Percentiles rank a stretch among this genome's conserved stretches.
phyloP scores from a whole-genome alignment of 2,113 vertebrate species.

The Gymnogyps californianus region DNA sequence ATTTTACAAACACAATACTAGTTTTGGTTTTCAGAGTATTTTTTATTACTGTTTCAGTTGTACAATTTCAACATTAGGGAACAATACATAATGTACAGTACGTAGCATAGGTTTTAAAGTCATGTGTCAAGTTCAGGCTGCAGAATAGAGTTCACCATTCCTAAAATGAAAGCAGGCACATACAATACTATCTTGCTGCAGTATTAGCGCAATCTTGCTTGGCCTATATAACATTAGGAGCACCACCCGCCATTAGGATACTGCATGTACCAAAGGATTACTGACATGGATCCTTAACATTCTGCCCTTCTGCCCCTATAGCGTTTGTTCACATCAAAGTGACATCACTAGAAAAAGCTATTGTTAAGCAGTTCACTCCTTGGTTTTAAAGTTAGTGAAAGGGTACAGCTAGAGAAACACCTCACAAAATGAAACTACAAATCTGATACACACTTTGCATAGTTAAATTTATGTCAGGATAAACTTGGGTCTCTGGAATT shows the following conservation, averaged over 20 bases:
- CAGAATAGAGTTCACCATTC: neutral
- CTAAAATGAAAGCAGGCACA: neutral
- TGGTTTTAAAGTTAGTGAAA: neutral
- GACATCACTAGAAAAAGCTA: neutral
- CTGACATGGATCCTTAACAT: neutral
- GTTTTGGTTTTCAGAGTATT: conserved; percentile 4
- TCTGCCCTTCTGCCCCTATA: neutral
- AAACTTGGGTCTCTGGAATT: neutral
- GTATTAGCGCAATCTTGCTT: neutral
- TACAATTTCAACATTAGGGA: conserved; percentile 22
- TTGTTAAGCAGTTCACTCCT: neutral
- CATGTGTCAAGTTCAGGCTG: neutral
- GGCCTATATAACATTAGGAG: neutral
- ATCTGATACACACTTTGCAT: neutral
- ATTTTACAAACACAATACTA: neutral
- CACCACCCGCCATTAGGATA: neutral
- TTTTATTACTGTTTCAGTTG: conserved; percentile 52
- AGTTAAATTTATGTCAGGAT: neutral
- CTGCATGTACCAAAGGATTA: neutral
- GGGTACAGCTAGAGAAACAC: neutral
- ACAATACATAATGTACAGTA: conserved; percentile 10
- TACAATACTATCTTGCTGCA: neutral
- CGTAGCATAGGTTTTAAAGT: conserved; percentile 6
- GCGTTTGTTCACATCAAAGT: neutral
- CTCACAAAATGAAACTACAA: neutral